Base-by-base conservation (phyloP, 2,113 vertebrate species). In the Hemiprocne comata region DNA sequence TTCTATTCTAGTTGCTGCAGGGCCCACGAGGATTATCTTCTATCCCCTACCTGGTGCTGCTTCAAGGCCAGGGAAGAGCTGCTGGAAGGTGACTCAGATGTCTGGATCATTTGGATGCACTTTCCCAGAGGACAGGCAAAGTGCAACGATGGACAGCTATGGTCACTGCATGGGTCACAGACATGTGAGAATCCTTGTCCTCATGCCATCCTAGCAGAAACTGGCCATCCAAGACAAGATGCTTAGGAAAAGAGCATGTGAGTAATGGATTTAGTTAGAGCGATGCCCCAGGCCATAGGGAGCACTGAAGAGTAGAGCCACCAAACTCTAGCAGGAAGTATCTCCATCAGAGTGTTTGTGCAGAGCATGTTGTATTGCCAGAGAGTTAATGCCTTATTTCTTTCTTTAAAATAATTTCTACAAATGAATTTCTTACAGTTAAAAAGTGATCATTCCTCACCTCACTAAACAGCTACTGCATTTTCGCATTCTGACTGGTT, bases 311-410 rank as follows among this genome's bases (percentile, higher is more conserved):
- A 80, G 16, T 36, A 79, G n/a, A 88, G 11, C 50, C 57, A 44
- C 23, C 40, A 31, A 61, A 58, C 0, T 2, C 50, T 24, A 3
- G 0, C 25, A 51, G 55, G 42, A 66, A 71, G 24, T 29, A 29
- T n/a, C 31, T 65, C 60, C 23, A 11, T 21, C 34, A 40, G 16
- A 51, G 40, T 9, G 18, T 50, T 65, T 33, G 28, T 38, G 60
- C 23, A 87, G 38, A 69, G 9, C 42, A 14, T 13, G 36, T 6
- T 0, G 0, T 16, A n/a, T 17, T 46, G 7, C 7, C 48, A 76
- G 53, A 53, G 78, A 72, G 18, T 2, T 2, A 57, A 78, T 23
- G 2, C 7, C 15, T 17, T 31, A 11, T 23, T 60, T 71, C 44
- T 65, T 89, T 67, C 26, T 61, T 83, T 36, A 61, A 86, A 71